phyloP scores from a whole-genome alignment of 2,797 vertebrate genomes.

The Aselliscus stoliczkanus region DNA sequence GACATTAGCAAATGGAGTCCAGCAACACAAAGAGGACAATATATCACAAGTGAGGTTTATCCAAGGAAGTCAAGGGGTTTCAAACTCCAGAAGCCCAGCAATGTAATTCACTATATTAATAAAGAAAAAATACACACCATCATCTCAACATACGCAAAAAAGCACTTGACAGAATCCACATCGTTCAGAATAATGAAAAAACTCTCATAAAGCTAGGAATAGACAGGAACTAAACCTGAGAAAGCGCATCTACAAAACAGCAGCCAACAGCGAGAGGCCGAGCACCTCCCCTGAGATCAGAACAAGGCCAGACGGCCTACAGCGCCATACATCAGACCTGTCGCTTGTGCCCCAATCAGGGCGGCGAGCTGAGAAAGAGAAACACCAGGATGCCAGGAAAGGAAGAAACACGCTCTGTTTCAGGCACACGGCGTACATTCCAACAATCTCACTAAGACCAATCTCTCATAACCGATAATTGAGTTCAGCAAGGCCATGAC shows the following conservation, averaged over 20 bases:
- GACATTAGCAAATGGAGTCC: background rate
- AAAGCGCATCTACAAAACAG: background rate
- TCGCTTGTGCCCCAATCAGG: background rate
- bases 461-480: background rate
- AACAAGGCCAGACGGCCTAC: background rate
- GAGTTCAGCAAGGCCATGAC: background rate
- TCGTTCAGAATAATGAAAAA: background rate
- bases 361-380: background rate
- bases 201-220: background rate
- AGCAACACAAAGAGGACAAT: background rate
- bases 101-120: background rate
- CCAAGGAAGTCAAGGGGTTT: background rate
- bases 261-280: background rate
- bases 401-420: background rate
- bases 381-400: background rate
- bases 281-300: background rate
- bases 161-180: background rate
- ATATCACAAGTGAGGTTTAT: background rate
- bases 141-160: background rate
- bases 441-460: background rate
- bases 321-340: background rate
- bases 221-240: background rate
- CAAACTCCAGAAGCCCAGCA: background rate
- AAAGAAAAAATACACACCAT: background rate
- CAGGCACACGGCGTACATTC: background rate